Conservation (phyloP, 2,113 vertebrate species). For the Nicator chloris region DNA sequence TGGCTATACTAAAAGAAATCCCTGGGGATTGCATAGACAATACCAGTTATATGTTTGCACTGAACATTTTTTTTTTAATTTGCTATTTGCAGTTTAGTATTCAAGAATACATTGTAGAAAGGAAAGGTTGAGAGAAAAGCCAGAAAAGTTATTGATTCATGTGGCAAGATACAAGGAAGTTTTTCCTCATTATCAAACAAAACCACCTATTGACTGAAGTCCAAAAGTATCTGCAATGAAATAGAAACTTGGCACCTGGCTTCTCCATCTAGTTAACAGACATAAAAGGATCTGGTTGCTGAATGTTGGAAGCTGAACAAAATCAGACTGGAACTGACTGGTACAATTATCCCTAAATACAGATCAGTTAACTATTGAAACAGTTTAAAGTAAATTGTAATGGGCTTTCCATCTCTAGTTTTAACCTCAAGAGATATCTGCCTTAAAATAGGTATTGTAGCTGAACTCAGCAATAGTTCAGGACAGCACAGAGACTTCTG, state of each 20-base stretch:
- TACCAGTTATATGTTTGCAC: background rate
- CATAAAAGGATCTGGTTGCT: background rate
- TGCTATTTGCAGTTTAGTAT: background rate
- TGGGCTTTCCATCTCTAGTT: background rate
- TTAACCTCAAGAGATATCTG: background rate
- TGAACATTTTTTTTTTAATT: background rate
- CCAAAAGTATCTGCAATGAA: background rate
- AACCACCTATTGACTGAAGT: background rate
- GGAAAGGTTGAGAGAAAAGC: background rate
- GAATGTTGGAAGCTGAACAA: background rate
- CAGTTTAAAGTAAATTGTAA: background rate
- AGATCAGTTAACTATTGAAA: background rate
- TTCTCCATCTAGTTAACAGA: background rate
- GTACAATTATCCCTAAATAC: background rate
- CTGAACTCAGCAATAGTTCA: background rate
- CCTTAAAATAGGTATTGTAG: background rate
- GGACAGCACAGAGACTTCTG: background rate
- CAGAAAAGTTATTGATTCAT: background rate
- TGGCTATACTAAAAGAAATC: background rate
- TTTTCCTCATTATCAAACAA: background rate
- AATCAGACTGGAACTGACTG: background rate
- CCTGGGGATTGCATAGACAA: background rate
- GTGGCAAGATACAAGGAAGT: background rate
- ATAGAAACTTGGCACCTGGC: background rate
- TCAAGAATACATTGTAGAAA: background rate